Base-by-base conservation (phyloP, 2,113 vertebrate genomes). In the Campylorhamphus procurvoides region DNA sequence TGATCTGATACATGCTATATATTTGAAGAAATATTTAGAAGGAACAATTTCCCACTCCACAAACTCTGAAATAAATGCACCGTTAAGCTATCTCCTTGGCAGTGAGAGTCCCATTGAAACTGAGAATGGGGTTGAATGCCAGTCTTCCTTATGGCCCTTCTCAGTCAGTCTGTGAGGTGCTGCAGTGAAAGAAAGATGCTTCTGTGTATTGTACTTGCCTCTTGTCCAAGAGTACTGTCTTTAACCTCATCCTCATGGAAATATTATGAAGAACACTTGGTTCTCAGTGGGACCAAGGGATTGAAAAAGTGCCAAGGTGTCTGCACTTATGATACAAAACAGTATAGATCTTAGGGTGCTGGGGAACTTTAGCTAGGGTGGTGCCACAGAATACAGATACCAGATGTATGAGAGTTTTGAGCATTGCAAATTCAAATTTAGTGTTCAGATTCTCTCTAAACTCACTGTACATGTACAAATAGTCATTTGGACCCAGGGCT, bases 201-300 rank as follows among this genome's bases (percentile, higher is more conserved):
- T 16, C 8, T 87, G 27, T 35, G 12, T 66, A 12, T 37, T 22
- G 16, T 15, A 52, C 17, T 58, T 81, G n/a, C 29, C 24, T 42
- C 31, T 35, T 49, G 29, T 14, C 10, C 25, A 68, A 23, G 29
- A 73, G 11, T 37, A 5, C 12, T 66, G 17, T 47, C 49, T 46
- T 83, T 53, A 67, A 3, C 18, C 9, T 73, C 35, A 25, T 18
- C 2, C 1, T 4, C 3, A 2, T 12, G 12, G 44, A 76, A 86
- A 76, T 35, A 52, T 0, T 8, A 10, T 62, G 9, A 50, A 58
- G 18, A 85, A 23, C 1, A 2, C 3, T 39, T 0, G 0, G 18
- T 29, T 75, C 19, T n/a, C 28, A 10, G 10, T 59, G 52, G 31
- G 37, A 56, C 14, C 2, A 2, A 33, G 1, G 9, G 1, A 1